Evolutionary conservation across 2,113 vertebrate species (phyloP).

Genomic region (Hylia prasina): DNA sequence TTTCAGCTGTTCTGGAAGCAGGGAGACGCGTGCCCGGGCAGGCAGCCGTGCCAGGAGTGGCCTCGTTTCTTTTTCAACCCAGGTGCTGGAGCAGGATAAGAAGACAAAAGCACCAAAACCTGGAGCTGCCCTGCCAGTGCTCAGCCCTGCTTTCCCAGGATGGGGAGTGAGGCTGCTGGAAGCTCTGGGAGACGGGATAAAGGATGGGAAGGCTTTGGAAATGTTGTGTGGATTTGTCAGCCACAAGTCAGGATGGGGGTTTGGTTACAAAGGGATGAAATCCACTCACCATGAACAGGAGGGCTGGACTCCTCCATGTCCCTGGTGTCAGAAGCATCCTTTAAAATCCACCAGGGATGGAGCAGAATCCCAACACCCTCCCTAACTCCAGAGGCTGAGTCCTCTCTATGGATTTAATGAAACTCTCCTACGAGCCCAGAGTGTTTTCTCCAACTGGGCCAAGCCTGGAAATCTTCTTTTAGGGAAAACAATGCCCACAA

Average conservation of each 20-base stretch:
- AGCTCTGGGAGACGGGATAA: rapidly evolving
- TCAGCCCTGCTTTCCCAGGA: background rate
- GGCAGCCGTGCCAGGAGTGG: background rate
- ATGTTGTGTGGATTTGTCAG: background rate
- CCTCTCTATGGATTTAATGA: background rate
- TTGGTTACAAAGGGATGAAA: background rate
- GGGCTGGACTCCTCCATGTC: background rate
- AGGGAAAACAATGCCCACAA: background rate
- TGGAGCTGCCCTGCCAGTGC: rapidly evolving
- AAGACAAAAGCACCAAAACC: background rate
- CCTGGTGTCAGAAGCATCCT: rapidly evolving
- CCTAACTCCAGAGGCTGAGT: background rate
- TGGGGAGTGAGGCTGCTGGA: background rate
- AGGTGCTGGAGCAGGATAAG: background rate
- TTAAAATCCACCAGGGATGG: background rate
- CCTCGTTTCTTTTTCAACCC: rapidly evolving
- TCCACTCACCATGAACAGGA: rapidly evolving
- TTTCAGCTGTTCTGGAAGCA: background rate
- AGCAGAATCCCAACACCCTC: background rate
- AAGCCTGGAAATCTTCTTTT: background rate
- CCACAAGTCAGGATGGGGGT: rapidly evolving
- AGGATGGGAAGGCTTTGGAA: background rate
- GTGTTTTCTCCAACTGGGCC: background rate
- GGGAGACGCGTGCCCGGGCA: background rate
- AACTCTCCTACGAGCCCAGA: background rate